Evolutionary conservation across 2,888 invertebrate species (phyloP).

Genomic region (Noctua janthina): DNA sequence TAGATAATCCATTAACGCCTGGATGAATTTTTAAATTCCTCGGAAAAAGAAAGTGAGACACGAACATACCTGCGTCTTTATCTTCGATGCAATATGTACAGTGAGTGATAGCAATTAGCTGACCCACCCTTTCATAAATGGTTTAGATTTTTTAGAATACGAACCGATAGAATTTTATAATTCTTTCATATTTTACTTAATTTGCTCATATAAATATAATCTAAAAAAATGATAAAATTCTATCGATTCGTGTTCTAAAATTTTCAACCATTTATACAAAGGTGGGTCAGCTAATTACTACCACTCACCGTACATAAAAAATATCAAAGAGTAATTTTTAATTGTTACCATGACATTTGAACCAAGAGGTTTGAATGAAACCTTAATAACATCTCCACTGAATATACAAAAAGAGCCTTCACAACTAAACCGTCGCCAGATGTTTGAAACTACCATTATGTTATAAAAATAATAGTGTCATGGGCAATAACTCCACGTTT

Average conservation of each 20-base stretch:
- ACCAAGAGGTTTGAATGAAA: background rate
- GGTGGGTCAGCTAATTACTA: no score
- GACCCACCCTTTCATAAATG: no score
- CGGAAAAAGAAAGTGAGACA: background rate
- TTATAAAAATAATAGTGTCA: slow-evolving; percentile 44
- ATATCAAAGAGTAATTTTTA: background rate
- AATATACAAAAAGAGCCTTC: background rate
- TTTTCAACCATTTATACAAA: no score
- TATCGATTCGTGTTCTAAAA: no score
- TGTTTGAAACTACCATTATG: slow-evolving; percentile 35
- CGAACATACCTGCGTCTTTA: background rate
- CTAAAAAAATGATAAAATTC: no score
- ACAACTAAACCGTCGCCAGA: slow-evolving; percentile 12
- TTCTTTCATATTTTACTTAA: no score
- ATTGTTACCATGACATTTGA: background rate
- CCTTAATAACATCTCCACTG: background rate
- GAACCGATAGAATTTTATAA: no score
- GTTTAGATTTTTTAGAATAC: no score
- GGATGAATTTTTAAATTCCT: background rate
- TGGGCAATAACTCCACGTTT: slow-evolving; percentile 17
- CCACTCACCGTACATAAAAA: no score
- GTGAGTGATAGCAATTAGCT: no score
- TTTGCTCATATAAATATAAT: no score
- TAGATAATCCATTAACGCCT: background rate
- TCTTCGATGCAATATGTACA: no score